phyloP scores from a whole-genome alignment of 1,140 invertebrate species.

The Drosophila rhopaloa region DNA sequence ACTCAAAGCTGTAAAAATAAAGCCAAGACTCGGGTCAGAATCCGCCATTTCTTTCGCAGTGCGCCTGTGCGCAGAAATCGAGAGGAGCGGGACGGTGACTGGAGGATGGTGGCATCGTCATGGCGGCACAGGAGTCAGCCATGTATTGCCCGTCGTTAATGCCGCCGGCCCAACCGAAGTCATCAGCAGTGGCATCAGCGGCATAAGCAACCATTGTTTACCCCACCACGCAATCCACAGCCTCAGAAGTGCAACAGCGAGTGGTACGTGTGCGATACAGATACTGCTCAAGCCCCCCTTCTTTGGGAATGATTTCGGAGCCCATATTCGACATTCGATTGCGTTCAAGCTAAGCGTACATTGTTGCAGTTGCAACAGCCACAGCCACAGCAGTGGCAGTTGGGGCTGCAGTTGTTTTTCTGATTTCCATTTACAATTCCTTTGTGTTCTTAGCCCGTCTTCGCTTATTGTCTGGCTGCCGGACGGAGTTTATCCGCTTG shows the following conservation, averaged over 20 bases:
- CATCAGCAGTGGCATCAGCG: slow-evolving; percentile 51
- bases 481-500: slow-evolving; percentile 62
- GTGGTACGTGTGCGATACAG: slow-evolving; percentile 16
- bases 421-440: slow-evolving; percentile 66
- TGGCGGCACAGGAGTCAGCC: slow-evolving; percentile 60
- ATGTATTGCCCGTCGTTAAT: slow-evolving; percentile 52
- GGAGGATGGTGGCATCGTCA: slow-evolving; percentile 43
- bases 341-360: slow-evolving; percentile 29
- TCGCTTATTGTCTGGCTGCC: slow-evolving; percentile 55
- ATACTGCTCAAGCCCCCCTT: slow-evolving; percentile 15
- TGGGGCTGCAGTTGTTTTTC: slow-evolving; percentile 30
- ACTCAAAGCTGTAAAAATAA: slow-evolving; percentile 16
- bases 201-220: slow-evolving; percentile 67
- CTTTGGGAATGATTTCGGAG: slow-evolving; percentile 10
- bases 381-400: slow-evolving; percentile 16
- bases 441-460: slow-evolving; percentile 40
- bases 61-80: slow-evolving; percentile 71
- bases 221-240: slow-evolving; percentile 57
- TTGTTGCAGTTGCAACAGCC: slow-evolving; percentile 1
- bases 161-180: slow-evolving; percentile 63
- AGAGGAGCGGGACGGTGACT: slow-evolving; percentile 10
- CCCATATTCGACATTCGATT: slow-evolving; percentile 63
- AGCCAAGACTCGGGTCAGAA: slow-evolving; percentile 30
- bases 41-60: slow-evolving; percentile 76
- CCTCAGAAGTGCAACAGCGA: slow-evolving; percentile 12